phyloP scores from a whole-genome alignment of 2,888 invertebrate species.

The Mesorhabditis belari region DNA sequence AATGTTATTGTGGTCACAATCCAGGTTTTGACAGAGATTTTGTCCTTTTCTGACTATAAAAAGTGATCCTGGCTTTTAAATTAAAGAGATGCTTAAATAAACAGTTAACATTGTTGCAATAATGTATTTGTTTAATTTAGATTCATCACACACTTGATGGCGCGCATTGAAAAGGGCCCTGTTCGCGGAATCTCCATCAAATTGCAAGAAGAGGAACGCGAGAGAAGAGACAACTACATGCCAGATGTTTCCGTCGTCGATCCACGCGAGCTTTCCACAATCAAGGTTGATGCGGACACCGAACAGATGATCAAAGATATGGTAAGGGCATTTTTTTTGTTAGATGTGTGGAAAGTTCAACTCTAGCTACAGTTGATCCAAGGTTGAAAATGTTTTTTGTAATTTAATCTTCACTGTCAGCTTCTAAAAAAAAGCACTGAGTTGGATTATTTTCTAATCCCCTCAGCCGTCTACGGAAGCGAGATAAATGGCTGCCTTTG shows the following conservation, averaged over 20 bases:
- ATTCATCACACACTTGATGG: constrained; percentile 99
- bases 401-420: too few species aligned
- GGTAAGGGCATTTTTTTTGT: too few species aligned
- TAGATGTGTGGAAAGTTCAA: too few species aligned
- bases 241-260: constrained; percentile 74
- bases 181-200: constrained; percentile 93
- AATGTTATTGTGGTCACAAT: background rate
- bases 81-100: too few species aligned
- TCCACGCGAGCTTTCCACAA: constrained; percentile 70
- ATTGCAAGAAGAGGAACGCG: constrained; percentile 97
- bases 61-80: too few species aligned
- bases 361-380: too few species aligned
- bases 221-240: constrained; percentile 97
- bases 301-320: constrained; percentile 98
- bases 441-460: background rate
- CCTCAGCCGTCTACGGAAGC: background rate
- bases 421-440: background rate
- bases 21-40: background rate
- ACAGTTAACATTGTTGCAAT: too few species aligned
- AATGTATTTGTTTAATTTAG: constrained; percentile 59
- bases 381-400: too few species aligned
- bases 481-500: background rate
- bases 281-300: constrained; percentile 95
- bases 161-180: constrained; percentile 90
- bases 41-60: too few species aligned